Evolutionary conservation across 2,113 vertebrate species (phyloP).

Genomic region (Saccopteryx bilineata): DNA sequence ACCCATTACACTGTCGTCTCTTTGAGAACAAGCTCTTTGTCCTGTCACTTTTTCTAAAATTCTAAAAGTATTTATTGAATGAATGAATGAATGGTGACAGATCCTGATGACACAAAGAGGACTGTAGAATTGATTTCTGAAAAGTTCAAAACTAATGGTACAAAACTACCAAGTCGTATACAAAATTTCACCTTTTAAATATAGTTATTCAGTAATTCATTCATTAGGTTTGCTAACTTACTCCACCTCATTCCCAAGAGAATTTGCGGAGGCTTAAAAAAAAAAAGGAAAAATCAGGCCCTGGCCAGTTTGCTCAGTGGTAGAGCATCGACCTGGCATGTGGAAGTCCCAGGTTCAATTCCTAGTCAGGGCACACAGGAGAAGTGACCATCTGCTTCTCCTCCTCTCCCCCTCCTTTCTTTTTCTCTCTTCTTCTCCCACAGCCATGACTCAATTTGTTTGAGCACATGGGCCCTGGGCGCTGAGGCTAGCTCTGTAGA

Average conservation of each 20-base stretch:
- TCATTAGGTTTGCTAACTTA: background rate
- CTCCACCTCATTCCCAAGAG: background rate
- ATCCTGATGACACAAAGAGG: background rate
- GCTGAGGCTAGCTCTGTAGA: too few species aligned
- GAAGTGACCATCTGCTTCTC: too few species aligned
- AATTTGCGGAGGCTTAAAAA: slow-evolving; percentile 17
- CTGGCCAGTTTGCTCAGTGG: too few species aligned
- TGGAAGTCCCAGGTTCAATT: too few species aligned
- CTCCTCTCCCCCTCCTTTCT: too few species aligned
- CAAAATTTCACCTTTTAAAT: slow-evolving; percentile 5
- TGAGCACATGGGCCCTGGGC: too few species aligned
- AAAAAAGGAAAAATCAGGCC: background rate
- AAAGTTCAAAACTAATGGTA: background rate
- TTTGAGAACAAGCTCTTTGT: background rate
- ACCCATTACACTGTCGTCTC: background rate
- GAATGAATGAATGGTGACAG: background rate
- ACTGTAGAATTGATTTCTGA: slow-evolving; percentile 51
- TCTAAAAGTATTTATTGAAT: slow-evolving; percentile 23
- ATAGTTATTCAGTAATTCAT: background rate
- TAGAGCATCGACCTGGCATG: too few species aligned
- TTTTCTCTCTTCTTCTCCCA: too few species aligned
- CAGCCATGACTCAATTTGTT: too few species aligned
- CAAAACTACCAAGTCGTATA: background rate
- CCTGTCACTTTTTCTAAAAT: slow-evolving; percentile 1
- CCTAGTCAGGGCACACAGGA: too few species aligned